Conservation (phyloP, 2,113 vertebrate species). For the Stigmatopora nigra region DNA sequence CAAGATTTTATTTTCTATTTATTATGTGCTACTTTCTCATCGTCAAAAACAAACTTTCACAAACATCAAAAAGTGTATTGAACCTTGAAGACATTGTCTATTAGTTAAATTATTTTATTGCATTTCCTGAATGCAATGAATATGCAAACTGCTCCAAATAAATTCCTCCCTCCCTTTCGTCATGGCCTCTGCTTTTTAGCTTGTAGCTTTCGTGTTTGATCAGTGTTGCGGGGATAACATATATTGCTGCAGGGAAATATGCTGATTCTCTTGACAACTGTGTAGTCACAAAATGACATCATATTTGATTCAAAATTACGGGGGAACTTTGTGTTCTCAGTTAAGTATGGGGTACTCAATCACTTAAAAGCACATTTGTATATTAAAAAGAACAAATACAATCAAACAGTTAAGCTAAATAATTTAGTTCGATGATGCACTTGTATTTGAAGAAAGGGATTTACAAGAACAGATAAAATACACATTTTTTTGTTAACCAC, state of each 20-base stretch:
- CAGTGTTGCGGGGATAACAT: slow-evolving; percentile 1
- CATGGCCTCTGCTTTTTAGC: background rate
- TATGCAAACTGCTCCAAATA: background rate
- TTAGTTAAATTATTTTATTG: background rate
- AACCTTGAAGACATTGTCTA: background rate
- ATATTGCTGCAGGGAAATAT: slow-evolving; percentile 6
- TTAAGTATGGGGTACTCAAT: slow-evolving; percentile 7
- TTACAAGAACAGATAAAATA: background rate
- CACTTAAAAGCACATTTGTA: slow-evolving; percentile 12
- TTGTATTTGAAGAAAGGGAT: background rate
- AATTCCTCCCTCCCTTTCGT: background rate
- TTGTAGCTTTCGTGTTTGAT: slow-evolving; percentile 3
- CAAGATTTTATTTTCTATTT: no score
- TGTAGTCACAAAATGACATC: slow-evolving; percentile 25
- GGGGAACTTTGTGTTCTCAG: slow-evolving; percentile 14
- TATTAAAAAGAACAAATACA: slow-evolving; percentile 30
- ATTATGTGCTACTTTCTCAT: no score
- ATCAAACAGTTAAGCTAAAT: no score
- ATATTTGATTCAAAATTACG: slow-evolving; percentile 30
- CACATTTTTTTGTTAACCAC: background rate
- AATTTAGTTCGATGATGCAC: background rate
- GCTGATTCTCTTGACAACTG: slow-evolving; percentile 4
- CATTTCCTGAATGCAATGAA: background rate
- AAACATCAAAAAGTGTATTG: background rate
- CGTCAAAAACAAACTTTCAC: no score